phyloP scores from a whole-genome alignment of 2,797 vertebrate genomes.

The Eutrigla gurnardus region DNA sequence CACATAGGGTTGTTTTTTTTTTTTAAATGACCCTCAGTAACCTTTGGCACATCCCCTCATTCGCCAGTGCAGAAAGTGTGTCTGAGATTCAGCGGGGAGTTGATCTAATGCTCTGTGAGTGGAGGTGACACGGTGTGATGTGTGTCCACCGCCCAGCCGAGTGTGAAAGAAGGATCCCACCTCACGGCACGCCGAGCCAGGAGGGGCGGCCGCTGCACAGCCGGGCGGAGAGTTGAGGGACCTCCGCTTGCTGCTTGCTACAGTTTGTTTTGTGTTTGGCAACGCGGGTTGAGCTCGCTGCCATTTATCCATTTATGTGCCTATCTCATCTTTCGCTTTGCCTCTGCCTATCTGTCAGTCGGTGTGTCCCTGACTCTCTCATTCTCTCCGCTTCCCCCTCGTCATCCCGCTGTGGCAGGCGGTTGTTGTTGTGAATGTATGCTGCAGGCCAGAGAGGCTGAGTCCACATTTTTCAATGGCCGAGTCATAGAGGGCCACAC shows the following conservation, averaged over 20 bases:
- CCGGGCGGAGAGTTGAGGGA: constrained; percentile 44
- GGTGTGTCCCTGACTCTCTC: constrained; percentile 31
- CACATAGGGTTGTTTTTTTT: constrained; percentile 14
- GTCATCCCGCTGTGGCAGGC: constrained; percentile 15
- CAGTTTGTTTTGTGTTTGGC: constrained; percentile 34
- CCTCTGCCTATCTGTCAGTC: constrained; percentile 27
- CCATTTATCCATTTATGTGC: constrained; percentile 40
- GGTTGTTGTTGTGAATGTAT: constrained; percentile 60
- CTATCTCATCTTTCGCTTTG: constrained; percentile 31
- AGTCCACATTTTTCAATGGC: constrained; percentile 75
- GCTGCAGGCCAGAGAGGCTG: constrained; percentile 71
- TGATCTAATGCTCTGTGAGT: constrained; percentile 68
- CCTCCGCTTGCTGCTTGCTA: constrained; percentile 28
- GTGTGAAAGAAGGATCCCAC: constrained; percentile 58
- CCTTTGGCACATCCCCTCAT: constrained; percentile 43
- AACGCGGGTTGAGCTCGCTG: background rate
- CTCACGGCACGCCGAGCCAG: background rate
- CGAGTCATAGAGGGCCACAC: constrained; percentile 65
- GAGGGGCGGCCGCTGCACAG: constrained; percentile 30
- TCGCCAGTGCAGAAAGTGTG: constrained; percentile 36
- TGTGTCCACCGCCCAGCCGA: constrained; percentile 51
- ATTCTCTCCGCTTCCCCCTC: constrained; percentile 29
- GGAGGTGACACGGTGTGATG: constrained; percentile 61
- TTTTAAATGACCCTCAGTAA: constrained; percentile 43
- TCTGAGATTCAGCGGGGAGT: constrained; percentile 42